Evolutionary conservation across 2,888 invertebrate species (phyloP).

Genomic region (Brachylomia viminalis): DNA sequence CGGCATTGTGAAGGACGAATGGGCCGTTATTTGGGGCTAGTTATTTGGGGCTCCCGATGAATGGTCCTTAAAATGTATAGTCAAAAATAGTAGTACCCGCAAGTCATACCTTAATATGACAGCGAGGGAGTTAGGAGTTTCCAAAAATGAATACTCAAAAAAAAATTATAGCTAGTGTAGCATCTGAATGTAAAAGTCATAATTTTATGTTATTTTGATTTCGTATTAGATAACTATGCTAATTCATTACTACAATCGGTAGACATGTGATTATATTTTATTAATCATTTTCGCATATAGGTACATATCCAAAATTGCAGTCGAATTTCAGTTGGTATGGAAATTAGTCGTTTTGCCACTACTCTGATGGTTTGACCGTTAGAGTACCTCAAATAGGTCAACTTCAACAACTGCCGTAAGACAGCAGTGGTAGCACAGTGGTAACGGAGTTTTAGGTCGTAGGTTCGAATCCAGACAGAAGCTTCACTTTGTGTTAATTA

Average conservation of each 20-base stretch:
- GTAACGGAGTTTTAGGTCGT: too few species aligned
- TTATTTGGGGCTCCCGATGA: background rate
- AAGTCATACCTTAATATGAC: background rate
- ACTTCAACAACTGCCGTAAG: background rate
- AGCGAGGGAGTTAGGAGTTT: background rate
- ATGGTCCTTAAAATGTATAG: background rate
- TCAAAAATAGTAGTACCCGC: background rate
- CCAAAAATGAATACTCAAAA: background rate
- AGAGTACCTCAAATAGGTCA: background rate
- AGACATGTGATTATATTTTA: too few species aligned
- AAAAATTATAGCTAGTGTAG: background rate
- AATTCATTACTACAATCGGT: slow-evolving; percentile 1
- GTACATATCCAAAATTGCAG: background rate
- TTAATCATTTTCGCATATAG: too few species aligned
- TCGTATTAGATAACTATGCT: slow-evolving; percentile 10
- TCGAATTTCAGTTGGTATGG: background rate
- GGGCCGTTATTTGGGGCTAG: background rate
- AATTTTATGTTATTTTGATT: slow-evolving; percentile 3
- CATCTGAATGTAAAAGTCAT: background rate
- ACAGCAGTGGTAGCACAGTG: too few species aligned
- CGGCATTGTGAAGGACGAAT: slow-evolving; percentile 84
- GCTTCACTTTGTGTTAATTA: too few species aligned
- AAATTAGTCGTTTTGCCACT: background rate
- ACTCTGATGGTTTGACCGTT: background rate
- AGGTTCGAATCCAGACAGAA: too few species aligned